phyloP scores from a whole-genome alignment of 2,888 invertebrate species.

The Celastrina argiolus region DNA sequence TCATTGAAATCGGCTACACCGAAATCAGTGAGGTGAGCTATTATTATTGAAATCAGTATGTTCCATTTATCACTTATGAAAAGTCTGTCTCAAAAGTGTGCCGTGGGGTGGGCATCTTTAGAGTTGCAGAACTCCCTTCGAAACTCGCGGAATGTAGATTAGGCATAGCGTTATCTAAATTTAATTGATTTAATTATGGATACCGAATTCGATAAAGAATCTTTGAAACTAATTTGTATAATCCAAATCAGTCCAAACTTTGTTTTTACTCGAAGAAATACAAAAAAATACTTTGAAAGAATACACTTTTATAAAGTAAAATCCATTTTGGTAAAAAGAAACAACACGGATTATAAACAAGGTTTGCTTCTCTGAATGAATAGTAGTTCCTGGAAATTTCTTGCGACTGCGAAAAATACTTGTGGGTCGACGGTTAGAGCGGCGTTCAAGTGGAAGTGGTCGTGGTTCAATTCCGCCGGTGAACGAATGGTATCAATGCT shows the following conservation, averaged over 20 bases:
- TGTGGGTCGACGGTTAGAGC: too few species aligned
- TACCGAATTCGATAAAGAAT: not conserved
- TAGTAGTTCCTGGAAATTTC: not conserved
- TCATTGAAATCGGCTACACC: too few species aligned
- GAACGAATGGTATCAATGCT: too few species aligned
- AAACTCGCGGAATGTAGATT: slow-evolving; percentile 31
- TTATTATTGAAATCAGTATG: too few species aligned
- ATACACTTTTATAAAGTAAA: too few species aligned
- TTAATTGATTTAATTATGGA: slow-evolving; percentile 19
- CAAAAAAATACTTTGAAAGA: not conserved
- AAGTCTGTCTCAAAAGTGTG: too few species aligned
- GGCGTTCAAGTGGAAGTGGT: too few species aligned
- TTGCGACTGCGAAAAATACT: not conserved
- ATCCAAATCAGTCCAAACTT: not conserved
- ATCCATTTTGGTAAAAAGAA: not conserved
- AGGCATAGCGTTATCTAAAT: slow-evolving; percentile 7
- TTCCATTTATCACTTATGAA: too few species aligned
- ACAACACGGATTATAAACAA: not conserved
- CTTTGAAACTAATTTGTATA: slow-evolving; percentile 17
- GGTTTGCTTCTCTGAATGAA: not conserved
- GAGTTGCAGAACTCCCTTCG: slow-evolving; percentile 52
- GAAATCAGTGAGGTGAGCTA: too few species aligned
- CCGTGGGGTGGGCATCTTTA: too few species aligned
- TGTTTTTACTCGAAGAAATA: not conserved
- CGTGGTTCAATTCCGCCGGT: too few species aligned